Base-by-base conservation (phyloP, 37 sponge, comb jelly and placozoan genomes). In the Dysidea cf. avara region DNA sequence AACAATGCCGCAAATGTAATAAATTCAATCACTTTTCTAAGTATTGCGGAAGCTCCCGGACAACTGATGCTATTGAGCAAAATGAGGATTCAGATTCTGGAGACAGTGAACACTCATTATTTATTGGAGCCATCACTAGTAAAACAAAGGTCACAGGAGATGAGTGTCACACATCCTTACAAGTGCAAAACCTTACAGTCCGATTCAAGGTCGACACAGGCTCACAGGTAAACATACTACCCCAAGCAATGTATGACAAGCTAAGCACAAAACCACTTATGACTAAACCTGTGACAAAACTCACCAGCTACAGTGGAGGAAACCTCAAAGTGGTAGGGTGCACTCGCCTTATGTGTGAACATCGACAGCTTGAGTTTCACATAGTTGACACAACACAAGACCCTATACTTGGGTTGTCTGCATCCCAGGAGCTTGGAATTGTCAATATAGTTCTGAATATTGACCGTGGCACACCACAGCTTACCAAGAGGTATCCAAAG, bases 401-500 rank as follows among this genome's bases (percentile, higher is more conserved):
- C 7, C 56, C 56, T 28, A 55, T 55, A 55, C 6, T 55, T 5
- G 26, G 56, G 22, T 55, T 55, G 26, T 28, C 22, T 5, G 7
- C 56, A 24, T 55, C 56, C 22, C 56, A 55, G 56, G 56, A 55
- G 26, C 56, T 55, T 24, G 56, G 56, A 55, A 28, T 55, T 24
- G 26, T 55, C 56, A 55, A 55, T 24, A 26, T 55, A 26, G 26
- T 55, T 28, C 56, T 55, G 5, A 55, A 26, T 55, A 26, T 55
- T n/a, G n/a, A n/a, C n/a, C n/a, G n/a, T n/a, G n/a, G n/a, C n/a
- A n/a, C n/a, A n/a, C n/a, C n/a, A n/a, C n/a, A n/a, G n/a, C n/a
- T n/a, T n/a, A n/a, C n/a, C n/a, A n/a, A n/a, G n/a, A n/a, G n/a
- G n/a, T n/a, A n/a, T n/a, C n/a, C 22, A n/a, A n/a, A n/a, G n/a